These are phyloP conservation scores for Leucania comma DNA, from an alignment of 2,888 invertebrate genomes.

Conservation along the genomic window DNA sequence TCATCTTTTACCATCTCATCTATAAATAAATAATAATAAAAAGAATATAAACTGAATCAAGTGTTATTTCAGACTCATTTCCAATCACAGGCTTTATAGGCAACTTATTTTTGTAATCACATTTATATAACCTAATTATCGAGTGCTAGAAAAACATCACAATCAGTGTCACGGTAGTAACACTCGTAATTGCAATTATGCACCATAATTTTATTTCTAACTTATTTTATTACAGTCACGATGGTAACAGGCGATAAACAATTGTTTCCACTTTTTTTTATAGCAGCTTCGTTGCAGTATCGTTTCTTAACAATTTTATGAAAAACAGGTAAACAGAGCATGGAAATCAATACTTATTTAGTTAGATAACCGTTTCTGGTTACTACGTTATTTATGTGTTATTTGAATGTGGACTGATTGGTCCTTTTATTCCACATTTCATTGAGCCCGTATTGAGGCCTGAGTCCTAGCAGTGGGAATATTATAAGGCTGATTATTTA, in stretches of 20 bases:
- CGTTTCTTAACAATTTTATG: not conserved
- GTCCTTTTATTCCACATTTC: not conserved
- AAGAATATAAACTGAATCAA: not conserved
- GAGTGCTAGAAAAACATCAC: slow-evolving; percentile 28
- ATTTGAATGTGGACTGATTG: slow-evolving; percentile 19
- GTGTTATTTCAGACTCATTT: not conserved
- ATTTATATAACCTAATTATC: slow-evolving; percentile 4
- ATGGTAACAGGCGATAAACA: slow-evolving; percentile 43
- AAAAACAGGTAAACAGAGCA: slow-evolving; percentile 10
- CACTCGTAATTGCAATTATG: slow-evolving; percentile 38
- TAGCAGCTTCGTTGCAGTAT: not conserved
- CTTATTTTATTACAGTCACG: slow-evolving; percentile 24
- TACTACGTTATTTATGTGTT: not conserved
- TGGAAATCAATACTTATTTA: slow-evolving; percentile 12
- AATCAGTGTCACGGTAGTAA: slow-evolving; percentile 41
- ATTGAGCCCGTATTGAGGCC: too few species aligned
- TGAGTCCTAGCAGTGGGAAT: too few species aligned
- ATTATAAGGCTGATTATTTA: too few species aligned
- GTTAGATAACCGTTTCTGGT: not conserved
- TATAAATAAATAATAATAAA: not conserved
- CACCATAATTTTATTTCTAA: slow-evolving; percentile 21
- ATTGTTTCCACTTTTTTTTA: slow-evolving; percentile 40
- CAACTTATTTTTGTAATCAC: not conserved
- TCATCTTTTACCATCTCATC: too few species aligned
- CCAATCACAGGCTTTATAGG: not conserved